Evolutionary conservation across 2,113 vertebrate genomes (phyloP).

Genomic region (Hippotragus niger): DNA sequence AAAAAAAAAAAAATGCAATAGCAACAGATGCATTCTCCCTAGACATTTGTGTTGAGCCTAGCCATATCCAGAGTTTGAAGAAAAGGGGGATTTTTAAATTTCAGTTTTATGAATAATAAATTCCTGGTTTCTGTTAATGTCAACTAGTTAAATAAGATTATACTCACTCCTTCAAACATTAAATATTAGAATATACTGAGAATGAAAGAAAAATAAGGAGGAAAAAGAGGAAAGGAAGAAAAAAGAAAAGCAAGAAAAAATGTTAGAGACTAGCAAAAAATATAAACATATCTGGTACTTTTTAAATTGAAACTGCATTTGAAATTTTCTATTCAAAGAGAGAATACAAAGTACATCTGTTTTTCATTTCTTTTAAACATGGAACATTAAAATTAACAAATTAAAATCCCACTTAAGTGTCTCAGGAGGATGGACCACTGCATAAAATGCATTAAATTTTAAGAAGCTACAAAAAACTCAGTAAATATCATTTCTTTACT

Average conservation of each 20-base stretch:
- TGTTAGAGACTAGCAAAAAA: background rate
- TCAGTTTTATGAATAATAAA: constrained; percentile 64
- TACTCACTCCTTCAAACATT: background rate
- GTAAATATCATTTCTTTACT: background rate
- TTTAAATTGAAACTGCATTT: constrained; percentile 2
- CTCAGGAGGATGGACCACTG: background rate
- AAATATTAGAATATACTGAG: background rate
- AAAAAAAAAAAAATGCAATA: constrained; percentile 65
- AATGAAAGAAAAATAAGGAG: background rate
- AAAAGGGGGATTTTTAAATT: constrained; percentile 22
- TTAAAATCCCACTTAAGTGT: background rate
- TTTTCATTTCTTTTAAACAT: constrained; percentile 26
- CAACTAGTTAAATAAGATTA: constrained; percentile 25
- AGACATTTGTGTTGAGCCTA: constrained; percentile 67
- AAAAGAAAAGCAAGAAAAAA: background rate
- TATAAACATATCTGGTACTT: background rate
- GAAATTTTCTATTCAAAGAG: background rate
- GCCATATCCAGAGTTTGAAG: constrained; percentile 35
- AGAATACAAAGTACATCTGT: background rate
- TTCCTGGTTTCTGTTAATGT: constrained; percentile 47
- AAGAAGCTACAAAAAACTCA: background rate
- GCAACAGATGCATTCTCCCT: constrained; percentile 67
- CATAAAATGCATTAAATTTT: background rate
- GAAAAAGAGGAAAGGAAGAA: background rate
- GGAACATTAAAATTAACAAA: constrained; percentile 8